These are phyloP conservation scores for Hippocampus kuda DNA, from an alignment of 2,797 vertebrate genomes.

Conservation along the genomic window DNA sequence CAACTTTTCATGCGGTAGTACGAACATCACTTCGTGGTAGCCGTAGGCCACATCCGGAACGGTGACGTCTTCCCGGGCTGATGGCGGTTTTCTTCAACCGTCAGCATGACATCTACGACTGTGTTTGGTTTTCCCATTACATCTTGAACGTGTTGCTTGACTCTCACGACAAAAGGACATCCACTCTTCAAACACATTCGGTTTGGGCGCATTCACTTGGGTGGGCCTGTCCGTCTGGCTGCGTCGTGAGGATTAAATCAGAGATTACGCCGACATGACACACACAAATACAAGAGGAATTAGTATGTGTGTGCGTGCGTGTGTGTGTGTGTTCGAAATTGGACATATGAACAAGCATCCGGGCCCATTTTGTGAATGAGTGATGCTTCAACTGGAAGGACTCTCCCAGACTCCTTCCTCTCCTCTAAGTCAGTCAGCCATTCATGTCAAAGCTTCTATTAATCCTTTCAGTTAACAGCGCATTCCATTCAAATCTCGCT, in stretches of 20 bases:
- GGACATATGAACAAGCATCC: not conserved
- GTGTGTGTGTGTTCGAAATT: not conserved
- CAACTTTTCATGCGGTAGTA: too few relatives aligned
- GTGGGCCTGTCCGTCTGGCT: slow-evolving; percentile 65
- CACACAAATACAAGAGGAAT: slow-evolving; percentile 59
- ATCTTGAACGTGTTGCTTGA: not conserved
- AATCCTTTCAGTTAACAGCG: slow-evolving; percentile 54
- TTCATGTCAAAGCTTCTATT: slow-evolving; percentile 55
- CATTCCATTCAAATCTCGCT: slow-evolving; percentile 50
- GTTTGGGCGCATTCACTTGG: slow-evolving; percentile 57
- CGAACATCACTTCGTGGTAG: too few relatives aligned
- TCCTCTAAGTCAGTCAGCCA: slow-evolving; percentile 48
- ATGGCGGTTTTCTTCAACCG: not conserved
- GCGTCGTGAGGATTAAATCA: slow-evolving; percentile 59
- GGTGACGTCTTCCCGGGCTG: too few relatives aligned
- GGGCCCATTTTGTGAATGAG: slow-evolving; percentile 7
- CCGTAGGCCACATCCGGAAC: too few relatives aligned
- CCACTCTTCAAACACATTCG: slow-evolving; percentile 16
- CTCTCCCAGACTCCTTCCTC: slow-evolving; percentile 50
- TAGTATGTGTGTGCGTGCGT: slow-evolving; percentile 16
- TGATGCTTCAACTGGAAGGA: slow-evolving; percentile 34
- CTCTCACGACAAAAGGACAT: slow-evolving; percentile 12
- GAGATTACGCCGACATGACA: slow-evolving; percentile 64
- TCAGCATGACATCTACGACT: not conserved
- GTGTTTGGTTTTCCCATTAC: not conserved